Evolutionary conservation across 2,888 invertebrate species (phyloP), one percentile per base, ranked within the genome.

Genomic region (Hedya salicella): DNA sequence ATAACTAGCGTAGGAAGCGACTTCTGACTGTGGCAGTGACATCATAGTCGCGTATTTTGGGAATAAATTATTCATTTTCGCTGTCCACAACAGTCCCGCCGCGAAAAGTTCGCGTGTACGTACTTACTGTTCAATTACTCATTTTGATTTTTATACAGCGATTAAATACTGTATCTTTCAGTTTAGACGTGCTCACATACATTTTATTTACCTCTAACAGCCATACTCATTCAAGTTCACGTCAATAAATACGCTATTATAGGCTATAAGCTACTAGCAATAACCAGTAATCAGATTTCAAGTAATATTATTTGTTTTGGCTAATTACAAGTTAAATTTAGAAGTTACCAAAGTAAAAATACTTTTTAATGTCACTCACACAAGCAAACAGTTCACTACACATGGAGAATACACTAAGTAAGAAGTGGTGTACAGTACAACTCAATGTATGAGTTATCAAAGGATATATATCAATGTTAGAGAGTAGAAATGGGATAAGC

Each of bases 11-110:
- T 86, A 82, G 84, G 83, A 68, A 70, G 82, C 69, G 70, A 69
- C 73, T 70, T 69, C 73, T 25, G 25, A 25, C 71, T 68, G 69
- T 56, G 70, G 70, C 71, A 76, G 78, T 87, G 85, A 87, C 84
- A 87, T 87, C 83, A 88, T 82, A 75, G 79, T 77, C 63, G 71
- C 70, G 69, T 82, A 79, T 82, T 84, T 80, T 79, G 78, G 71
- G 75, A 81, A 71, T 76, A 72, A 76, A 67, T 50, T 67, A 67
- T 70, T 74, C 73, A 69, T 72, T 73, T 70, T 71, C 69, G 72
- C 60, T 64, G 56, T 62, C 42, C 57, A 52, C 40, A 30, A 8
- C 4, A 8, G 14, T 36, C n/a, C 16, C 32, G 9, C 0, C 17
- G 16, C 30, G 42, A 30, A 13, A 44, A 50, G 14, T 16, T 56